Percentiles rank a stretch among this genome's conserved stretches.
These are phyloP conservation scores for Marmota flaviventris DNA, from an alignment of 2,113 vertebrate genomes.

Conservation along the genomic window DNA sequence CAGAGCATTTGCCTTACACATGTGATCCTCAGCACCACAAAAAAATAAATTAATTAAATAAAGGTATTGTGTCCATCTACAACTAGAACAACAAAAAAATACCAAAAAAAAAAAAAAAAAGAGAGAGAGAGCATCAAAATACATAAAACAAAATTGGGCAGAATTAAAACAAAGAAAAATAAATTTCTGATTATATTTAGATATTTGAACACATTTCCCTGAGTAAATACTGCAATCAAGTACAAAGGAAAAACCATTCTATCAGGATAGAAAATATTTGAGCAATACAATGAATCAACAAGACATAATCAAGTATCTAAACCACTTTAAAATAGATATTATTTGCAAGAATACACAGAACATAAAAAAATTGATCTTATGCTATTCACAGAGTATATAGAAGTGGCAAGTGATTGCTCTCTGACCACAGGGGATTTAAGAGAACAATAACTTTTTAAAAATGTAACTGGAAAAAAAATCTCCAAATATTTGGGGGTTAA, in stretches of 20 bases:
- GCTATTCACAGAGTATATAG: background rate
- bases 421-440: background rate
- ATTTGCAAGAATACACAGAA: background rate
- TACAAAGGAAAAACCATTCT: background rate
- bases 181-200: background rate
- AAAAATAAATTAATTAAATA: no score
- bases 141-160: background rate
- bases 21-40: no score
- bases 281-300: background rate
- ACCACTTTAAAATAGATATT: background rate
- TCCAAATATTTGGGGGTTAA: background rate
- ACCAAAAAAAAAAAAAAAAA: no score
- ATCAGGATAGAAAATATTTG: background rate
- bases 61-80: no score
- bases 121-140: background rate
- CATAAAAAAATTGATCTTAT: background rate
- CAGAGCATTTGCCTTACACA: no score
- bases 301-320: background rate
- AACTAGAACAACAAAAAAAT: no score
- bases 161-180: background rate
- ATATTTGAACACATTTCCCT: background rate
- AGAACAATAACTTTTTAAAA: background rate
- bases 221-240: background rate
- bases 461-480: background rate
- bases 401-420: background rate